Evolutionary conservation across 2,113 vertebrate species (phyloP).

Genomic region (Nansenia antarctica): DNA sequence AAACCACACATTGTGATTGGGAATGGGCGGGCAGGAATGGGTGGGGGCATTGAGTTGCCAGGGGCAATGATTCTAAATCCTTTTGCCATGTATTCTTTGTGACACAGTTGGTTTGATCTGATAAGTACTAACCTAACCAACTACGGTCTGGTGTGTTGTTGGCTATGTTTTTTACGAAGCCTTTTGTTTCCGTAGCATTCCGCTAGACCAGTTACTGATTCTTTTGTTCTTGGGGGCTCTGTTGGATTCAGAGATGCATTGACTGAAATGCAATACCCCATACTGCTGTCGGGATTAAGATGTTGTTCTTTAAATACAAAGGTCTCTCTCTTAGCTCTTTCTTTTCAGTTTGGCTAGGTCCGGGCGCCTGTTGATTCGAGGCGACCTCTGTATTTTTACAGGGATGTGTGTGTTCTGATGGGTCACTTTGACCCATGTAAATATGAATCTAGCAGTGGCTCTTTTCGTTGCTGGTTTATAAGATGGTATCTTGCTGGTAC

Average conservation of each 20-base stretch:
- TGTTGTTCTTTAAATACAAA: background rate
- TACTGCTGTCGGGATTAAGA: background rate
- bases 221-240: background rate
- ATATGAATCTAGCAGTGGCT: too few relatives aligned
- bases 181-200: background rate
- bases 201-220: background rate
- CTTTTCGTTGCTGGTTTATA: too few relatives aligned
- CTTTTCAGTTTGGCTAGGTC: too few relatives aligned
- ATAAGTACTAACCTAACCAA: background rate
- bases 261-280: background rate
- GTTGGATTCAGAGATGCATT: background rate
- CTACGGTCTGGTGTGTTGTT: background rate
- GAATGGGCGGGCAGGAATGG: slow-evolving; percentile 8
- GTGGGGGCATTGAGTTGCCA: background rate
- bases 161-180: too few relatives aligned
- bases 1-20: background rate
- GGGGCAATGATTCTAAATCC: slow-evolving; percentile 6
- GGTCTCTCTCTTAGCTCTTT: background rate
- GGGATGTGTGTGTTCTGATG: too few relatives aligned
- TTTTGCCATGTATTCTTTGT: slow-evolving; percentile 22
- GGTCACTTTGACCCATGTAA: too few relatives aligned
- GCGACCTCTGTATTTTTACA: background rate
- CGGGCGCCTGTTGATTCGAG: background rate
- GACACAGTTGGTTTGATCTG: background rate
- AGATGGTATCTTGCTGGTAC: too few relatives aligned